Evolutionary conservation across 2,888 invertebrate genomes (phyloP).

Genomic region (Nemotelus nigrinus): DNA sequence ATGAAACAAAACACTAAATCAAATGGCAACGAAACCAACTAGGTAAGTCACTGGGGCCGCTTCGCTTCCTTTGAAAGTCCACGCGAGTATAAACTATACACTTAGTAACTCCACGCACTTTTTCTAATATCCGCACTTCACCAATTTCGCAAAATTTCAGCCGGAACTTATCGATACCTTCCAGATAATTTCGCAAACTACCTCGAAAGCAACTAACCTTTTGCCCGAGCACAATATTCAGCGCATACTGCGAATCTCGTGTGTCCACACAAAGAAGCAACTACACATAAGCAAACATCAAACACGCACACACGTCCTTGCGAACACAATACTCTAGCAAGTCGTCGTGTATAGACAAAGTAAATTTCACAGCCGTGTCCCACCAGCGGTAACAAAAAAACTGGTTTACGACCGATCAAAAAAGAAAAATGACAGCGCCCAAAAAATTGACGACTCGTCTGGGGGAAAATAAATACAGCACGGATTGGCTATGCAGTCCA

Average conservation of each 20-base stretch:
- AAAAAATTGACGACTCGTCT: constrained; percentile 11
- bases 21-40: constrained; percentile 49
- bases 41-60: constrained; percentile 48
- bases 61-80: constrained; percentile 44
- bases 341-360: background rate
- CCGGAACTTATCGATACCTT: background rate
- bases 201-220: constrained; percentile 42
- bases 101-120: background rate
- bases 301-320: constrained; percentile 48
- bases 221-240: constrained; percentile 20
- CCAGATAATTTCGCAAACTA: constrained; percentile 28
- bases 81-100: background rate
- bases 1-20: constrained; percentile 51
- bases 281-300: background rate
- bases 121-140: background rate
- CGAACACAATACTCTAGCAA: constrained; percentile 25
- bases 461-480: constrained; percentile 30
- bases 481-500: constrained; percentile 14
- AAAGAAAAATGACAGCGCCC: constrained; percentile 1
- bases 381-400: constrained; percentile 27
- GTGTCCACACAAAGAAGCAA: background rate
- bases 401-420: constrained; percentile 12
- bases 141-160: background rate
- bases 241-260: constrained; percentile 37
- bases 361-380: constrained; percentile 12